phyloP scores from a whole-genome alignment of 2,888 invertebrate genomes.

The Clunio marinus region DNA sequence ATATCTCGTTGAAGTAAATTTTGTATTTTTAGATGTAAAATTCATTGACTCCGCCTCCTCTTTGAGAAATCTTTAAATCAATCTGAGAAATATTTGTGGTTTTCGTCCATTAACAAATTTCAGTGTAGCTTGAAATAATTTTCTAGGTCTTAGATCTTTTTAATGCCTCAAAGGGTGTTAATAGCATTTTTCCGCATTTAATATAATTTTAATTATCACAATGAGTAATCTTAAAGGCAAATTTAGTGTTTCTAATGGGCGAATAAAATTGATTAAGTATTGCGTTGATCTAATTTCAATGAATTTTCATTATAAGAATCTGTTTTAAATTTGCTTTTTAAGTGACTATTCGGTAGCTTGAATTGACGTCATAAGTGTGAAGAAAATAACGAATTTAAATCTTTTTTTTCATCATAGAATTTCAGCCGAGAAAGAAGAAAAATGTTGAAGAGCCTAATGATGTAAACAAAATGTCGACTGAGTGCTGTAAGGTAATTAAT shows the following conservation, averaged over 20 bases:
- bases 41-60: not conserved
- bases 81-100: not conserved
- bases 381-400: not conserved
- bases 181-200: not conserved
- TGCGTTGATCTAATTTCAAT: too few relatives aligned
- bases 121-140: not conserved
- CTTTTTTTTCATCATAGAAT: not conserved
- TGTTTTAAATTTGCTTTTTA: too few relatives aligned
- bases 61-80: too few relatives aligned
- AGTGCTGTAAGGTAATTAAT: constrained; percentile 11
- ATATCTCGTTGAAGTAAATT: too few relatives aligned
- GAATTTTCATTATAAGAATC: too few relatives aligned
- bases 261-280: too few relatives aligned
- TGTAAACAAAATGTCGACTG: constrained; percentile 28
- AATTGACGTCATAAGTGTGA: constrained; percentile 4
- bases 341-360: too few relatives aligned
- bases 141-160: not conserved
- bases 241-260: too few relatives aligned
- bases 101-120: not conserved
- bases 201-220: not conserved
- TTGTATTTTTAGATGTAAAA: not conserved
- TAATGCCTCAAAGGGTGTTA: not conserved
- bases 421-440: not conserved
- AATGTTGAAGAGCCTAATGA: not conserved
- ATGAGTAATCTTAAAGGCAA: too few relatives aligned